Evolutionary conservation across 2,888 invertebrate genomes (phyloP).

Genomic region (Acanthococcus lagerstroemiae): DNA sequence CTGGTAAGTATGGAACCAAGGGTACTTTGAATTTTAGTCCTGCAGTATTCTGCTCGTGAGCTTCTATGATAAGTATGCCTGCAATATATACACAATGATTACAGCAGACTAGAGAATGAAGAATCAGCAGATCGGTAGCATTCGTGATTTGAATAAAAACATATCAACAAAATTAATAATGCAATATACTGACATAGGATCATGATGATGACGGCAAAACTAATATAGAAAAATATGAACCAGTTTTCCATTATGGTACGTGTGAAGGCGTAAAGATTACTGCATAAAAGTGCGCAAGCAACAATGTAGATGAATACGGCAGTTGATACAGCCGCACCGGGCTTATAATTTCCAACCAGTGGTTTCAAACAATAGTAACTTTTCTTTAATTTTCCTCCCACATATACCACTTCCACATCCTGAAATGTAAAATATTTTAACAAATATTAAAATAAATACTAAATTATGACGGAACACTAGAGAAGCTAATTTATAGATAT

Average conservation of each 20-base stretch:
- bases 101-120: too few species aligned
- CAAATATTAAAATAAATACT: background rate
- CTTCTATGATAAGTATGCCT: constrained; percentile 64
- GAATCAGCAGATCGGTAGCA: too few species aligned
- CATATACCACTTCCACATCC: constrained; percentile 34
- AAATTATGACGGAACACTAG: too few species aligned
- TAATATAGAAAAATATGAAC: constrained; percentile 58
- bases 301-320: constrained; percentile 61
- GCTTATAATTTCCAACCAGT: constrained; percentile 59
- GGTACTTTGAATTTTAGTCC: constrained; percentile 69
- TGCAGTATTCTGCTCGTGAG: constrained; percentile 62
- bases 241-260: constrained; percentile 45
- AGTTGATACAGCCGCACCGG: constrained; percentile 62
- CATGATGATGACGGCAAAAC: constrained; percentile 53
- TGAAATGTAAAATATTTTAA: constrained; percentile 1
- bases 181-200: constrained; percentile 50
- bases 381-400: constrained; percentile 62
- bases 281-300: constrained; percentile 58
- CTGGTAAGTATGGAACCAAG: constrained; percentile 66
- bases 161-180: too few species aligned
- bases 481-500: too few species aligned
- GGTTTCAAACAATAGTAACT: constrained; percentile 62
- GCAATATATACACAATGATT: too few species aligned
- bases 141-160: too few species aligned
- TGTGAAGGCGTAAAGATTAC: constrained; percentile 49